These are phyloP conservation scores for Drosophila differens DNA, from an alignment of 2,888 invertebrate species.

Conservation along the genomic window DNA sequence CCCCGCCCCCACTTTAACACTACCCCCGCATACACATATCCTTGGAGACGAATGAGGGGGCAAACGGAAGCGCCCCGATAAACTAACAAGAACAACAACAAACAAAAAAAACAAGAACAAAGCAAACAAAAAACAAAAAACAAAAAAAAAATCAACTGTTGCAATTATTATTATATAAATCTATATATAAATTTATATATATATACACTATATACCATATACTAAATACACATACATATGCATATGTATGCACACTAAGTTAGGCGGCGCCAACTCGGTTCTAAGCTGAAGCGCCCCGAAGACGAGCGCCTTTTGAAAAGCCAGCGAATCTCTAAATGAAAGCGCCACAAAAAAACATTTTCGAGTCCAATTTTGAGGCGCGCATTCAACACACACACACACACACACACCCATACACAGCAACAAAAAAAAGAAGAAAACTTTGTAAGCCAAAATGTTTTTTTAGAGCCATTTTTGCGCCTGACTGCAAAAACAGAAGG, in stretches of 20 bases:
- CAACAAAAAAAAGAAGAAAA: conserved; percentile 15
- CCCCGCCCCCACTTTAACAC: conserved; percentile 2
- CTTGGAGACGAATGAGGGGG: conserved; percentile 44
- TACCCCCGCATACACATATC: conserved; percentile 57
- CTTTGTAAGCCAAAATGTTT: conserved; percentile 56
- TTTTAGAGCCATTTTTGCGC: conserved; percentile 54
- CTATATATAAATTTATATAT: conserved; percentile 34
- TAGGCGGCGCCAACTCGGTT: conserved; percentile 49
- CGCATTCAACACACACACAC: conserved; percentile 18
- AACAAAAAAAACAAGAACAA: conserved; percentile 15
- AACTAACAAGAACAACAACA: neutral
- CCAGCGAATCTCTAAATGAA: conserved; percentile 43
- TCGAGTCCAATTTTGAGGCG: conserved; percentile 26
- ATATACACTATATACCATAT: conserved; percentile 34
- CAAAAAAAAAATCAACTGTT: conserved; percentile 51
- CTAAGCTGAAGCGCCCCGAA: conserved; percentile 50
- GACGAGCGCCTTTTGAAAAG: conserved; percentile 29
- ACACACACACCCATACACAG: conserved; percentile 25
- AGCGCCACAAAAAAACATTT: conserved; percentile 28
- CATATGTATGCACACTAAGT: conserved; percentile 38
- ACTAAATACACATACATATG: conserved; percentile 29
- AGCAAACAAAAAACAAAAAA: conserved; percentile 11
- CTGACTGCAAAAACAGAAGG: conserved; percentile 32
- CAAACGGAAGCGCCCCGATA: conserved; percentile 11
- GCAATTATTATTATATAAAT: conserved; percentile 73